Evolutionary conservation across 2,888 invertebrate genomes (phyloP).

Genomic region (Alentia gelatinosa): DNA sequence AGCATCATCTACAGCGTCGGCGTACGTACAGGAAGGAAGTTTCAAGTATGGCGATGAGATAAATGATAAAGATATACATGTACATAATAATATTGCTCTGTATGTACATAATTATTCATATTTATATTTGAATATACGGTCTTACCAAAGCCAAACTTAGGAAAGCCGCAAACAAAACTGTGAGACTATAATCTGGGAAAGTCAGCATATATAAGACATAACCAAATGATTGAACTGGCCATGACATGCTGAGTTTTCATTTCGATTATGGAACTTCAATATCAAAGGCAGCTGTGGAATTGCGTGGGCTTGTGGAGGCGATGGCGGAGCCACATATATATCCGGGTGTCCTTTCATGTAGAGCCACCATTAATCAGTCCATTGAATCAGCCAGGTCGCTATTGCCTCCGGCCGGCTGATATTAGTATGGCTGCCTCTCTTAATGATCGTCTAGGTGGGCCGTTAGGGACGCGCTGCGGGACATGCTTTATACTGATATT

Average conservation of each 20-base stretch:
- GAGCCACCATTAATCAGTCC: background rate
- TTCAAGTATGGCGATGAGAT: no score
- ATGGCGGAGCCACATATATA: background rate
- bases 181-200: no score
- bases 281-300: background rate
- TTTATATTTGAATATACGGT: constrained; percentile 34
- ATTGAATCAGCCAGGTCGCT: background rate
- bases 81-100: constrained; percentile 36
- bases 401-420: background rate
- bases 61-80: background rate
- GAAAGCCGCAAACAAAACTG: no score
- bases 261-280: background rate
- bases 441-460: background rate
- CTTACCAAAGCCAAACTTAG: no score
- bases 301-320: background rate
- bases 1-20: no score
- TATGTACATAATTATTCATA: constrained; percentile 51
- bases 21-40: no score
- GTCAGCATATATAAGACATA: no score
- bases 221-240: background rate
- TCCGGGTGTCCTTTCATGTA: background rate
- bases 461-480: background rate
- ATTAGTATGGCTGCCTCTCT: background rate
- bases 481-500: background rate
- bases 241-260: background rate